Evolutionary conservation across 1,140 invertebrate genomes (phyloP).

Genomic region (Psilanteris sp.): DNA sequence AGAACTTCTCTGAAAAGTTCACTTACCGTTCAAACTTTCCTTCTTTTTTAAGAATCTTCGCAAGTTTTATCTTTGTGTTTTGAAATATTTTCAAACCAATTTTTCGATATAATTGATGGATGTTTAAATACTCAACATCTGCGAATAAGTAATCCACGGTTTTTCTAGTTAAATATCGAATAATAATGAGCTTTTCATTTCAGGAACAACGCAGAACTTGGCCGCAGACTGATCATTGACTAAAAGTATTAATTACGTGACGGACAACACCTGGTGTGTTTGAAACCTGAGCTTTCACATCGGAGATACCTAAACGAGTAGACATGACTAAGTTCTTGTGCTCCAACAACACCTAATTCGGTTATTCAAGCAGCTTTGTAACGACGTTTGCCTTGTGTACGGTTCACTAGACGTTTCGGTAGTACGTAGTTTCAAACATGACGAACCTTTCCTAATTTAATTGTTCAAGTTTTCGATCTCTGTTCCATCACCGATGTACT

Average conservation of each 20-base stretch:
- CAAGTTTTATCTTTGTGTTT: slow-evolving; percentile 10
- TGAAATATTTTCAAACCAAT: slow-evolving; percentile 4
- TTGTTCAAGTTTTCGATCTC: slow-evolving; percentile 58
- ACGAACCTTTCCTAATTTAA: slow-evolving; percentile 58
- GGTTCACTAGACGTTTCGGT: slow-evolving; percentile 61
- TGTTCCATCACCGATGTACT: slow-evolving; percentile 11
- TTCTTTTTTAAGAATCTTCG: slow-evolving; percentile 3
- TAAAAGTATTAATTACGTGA: slow-evolving; percentile 50
- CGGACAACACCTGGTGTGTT: slow-evolving; percentile 54
- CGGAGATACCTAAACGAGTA: slow-evolving; percentile 51
- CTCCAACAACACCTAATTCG: slow-evolving; percentile 53
- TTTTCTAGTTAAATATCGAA: too few relatives aligned
- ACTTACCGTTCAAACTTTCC: background rate
- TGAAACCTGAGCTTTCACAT: slow-evolving; percentile 51
- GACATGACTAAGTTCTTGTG: slow-evolving; percentile 60
- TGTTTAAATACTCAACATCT: too few relatives aligned
- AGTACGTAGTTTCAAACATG: slow-evolving; percentile 58
- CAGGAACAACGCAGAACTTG: too few relatives aligned
- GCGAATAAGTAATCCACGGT: too few relatives aligned
- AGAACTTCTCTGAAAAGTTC: slow-evolving; percentile 17
- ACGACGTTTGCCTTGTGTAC: slow-evolving; percentile 62
- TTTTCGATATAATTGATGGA: too few relatives aligned
- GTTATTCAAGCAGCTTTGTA: slow-evolving; percentile 61
- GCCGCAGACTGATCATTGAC: background rate
- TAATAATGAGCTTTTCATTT: too few relatives aligned